A percentile compares a stretch with the other conserved stretches of the same genome.
phyloP scores from a whole-genome alignment of 2,797 vertebrate species.

The Hybognathus amarus region DNA sequence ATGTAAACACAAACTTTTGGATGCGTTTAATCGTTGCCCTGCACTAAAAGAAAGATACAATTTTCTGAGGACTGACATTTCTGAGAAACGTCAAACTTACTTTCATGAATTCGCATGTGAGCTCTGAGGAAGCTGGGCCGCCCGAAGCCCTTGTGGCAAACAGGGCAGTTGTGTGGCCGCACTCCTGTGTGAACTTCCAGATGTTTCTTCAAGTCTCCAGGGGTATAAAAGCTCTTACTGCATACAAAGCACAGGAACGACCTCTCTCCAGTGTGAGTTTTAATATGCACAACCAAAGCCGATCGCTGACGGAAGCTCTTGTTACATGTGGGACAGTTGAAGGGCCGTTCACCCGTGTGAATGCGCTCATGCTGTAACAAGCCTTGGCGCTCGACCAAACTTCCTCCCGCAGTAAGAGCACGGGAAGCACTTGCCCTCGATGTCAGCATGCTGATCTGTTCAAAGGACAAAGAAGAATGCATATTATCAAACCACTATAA shows the following conservation, averaged over 20 bases:
- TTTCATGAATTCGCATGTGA: slow-evolving; percentile 46
- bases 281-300: slow-evolving; percentile 45
- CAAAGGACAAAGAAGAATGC: neutral
- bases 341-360: slow-evolving; percentile 53
- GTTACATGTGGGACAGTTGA: slow-evolving; percentile 50
- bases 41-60: neutral
- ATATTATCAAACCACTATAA: neutral
- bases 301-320: slow-evolving; percentile 55
- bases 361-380: slow-evolving; percentile 49
- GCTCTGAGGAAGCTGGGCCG: slow-evolving; percentile 45
- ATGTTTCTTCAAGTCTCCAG: slow-evolving; percentile 52
- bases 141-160: slow-evolving; percentile 48
- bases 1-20: no score
- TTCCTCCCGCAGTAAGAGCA: slow-evolving; percentile 48
- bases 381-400: slow-evolving; percentile 43
- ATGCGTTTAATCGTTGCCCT: no score
- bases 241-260: slow-evolving; percentile 50
- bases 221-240: slow-evolving; percentile 51
- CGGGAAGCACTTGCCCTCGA: slow-evolving; percentile 38
- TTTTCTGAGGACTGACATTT: neutral
- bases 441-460: slow-evolving; percentile 34
- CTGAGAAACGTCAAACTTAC: neutral
- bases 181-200: slow-evolving; percentile 54
- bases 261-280: slow-evolving; percentile 47
- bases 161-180: slow-evolving; percentile 46